phyloP scores from a whole-genome alignment of 2,888 invertebrate genomes.

The Drosophila lutescens region DNA sequence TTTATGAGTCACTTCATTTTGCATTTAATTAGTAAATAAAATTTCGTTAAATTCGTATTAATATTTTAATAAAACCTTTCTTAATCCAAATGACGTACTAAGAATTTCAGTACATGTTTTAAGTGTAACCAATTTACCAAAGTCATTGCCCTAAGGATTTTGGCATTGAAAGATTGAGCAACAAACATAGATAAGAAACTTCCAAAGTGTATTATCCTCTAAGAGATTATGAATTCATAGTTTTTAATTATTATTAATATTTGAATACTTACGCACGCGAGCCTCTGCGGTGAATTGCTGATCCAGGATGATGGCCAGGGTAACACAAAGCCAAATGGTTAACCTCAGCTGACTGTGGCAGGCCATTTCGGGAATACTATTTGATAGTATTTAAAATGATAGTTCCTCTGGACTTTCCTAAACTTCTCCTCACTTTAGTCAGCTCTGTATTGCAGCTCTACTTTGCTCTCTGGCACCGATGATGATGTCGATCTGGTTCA shows the following conservation, averaged over 20 bases:
- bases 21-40: too few species aligned
- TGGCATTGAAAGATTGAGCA: neutral
- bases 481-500: conserved; percentile 39
- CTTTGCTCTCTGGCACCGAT: conserved; percentile 52
- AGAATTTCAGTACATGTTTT: too few species aligned
- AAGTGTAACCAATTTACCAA: too few species aligned
- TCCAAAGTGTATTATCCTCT: too few species aligned
- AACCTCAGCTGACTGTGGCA: conserved; percentile 21
- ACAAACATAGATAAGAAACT: neutral
- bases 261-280: conserved; percentile 58
- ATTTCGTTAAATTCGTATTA: too few species aligned
- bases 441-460: conserved; percentile 60
- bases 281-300: conserved; percentile 46
- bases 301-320: conserved; percentile 45
- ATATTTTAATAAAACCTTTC: too few species aligned
- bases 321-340: conserved; percentile 53
- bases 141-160: neutral
- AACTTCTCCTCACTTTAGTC: conserved; percentile 30
- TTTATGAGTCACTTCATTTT: too few species aligned
- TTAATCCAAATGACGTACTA: too few species aligned
- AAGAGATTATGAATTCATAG: too few species aligned
- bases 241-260: too few species aligned
- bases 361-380: conserved; percentile 32
- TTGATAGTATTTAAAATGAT: too few species aligned
- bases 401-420: neutral